phyloP scores from a whole-genome alignment of 1,140 invertebrate genomes.

The Sycophaga agraensis region DNA sequence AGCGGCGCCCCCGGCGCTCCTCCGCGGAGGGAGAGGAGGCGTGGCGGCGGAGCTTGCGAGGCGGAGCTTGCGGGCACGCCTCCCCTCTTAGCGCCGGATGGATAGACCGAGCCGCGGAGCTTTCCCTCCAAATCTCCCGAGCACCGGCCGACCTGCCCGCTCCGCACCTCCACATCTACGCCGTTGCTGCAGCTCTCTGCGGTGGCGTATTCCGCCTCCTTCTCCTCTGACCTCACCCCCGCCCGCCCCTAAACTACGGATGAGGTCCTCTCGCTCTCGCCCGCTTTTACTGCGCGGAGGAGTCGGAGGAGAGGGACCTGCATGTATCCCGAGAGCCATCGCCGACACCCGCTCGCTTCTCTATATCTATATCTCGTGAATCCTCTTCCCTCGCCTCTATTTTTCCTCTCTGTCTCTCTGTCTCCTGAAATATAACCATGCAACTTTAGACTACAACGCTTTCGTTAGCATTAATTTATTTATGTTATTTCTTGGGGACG shows the following conservation, averaged over 20 bases:
- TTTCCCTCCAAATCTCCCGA: conserved; percentile 14
- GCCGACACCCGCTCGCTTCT: neutral
- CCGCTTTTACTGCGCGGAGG: neutral
- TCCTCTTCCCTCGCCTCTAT: too few relatives aligned
- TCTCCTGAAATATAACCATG: too few relatives aligned
- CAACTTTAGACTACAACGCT: too few relatives aligned
- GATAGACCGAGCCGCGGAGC: conserved; percentile 15
- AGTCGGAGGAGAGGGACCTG: neutral
- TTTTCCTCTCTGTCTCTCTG: too few relatives aligned
- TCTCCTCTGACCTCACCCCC: conserved; percentile 7
- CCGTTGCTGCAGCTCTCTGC: neutral
- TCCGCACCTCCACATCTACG: conserved; percentile 12
- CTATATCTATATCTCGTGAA: neutral
- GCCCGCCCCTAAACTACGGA: neutral
- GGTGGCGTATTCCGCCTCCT: neutral
- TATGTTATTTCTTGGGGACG: too few relatives aligned
- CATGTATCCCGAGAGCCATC: neutral
- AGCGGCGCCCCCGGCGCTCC: neutral
- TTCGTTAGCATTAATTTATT: too few relatives aligned
- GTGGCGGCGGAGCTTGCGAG: conserved; percentile 48
- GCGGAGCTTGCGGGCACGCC: conserved; percentile 54
- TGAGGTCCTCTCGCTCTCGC: too few relatives aligned
- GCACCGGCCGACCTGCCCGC: neutral
- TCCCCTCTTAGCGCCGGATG: conserved; percentile 25
- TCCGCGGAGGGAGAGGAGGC: conserved; percentile 36